These are phyloP conservation scores for Ichneumoninae sp. DNA, from an alignment of 2,888 invertebrate species.

Conservation along the genomic window DNA sequence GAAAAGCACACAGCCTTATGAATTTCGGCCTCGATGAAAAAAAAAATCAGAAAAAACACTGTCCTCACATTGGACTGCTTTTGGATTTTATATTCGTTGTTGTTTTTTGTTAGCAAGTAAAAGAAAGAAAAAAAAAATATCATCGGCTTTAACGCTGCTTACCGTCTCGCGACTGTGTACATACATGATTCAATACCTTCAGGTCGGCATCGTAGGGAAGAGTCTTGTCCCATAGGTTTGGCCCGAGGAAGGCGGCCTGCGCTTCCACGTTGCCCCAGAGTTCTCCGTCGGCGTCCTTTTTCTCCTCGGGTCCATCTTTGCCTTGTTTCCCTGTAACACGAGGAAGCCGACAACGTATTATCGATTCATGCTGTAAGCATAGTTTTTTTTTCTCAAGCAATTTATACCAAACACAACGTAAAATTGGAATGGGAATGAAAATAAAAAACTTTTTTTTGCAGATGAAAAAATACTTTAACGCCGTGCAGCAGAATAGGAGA, in stretches of 20 bases:
- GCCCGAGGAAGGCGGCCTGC: constrained; percentile 97
- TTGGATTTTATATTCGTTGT: background rate
- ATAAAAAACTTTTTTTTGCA: constrained; percentile 20
- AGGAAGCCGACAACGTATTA: background rate
- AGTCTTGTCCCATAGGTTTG: constrained; percentile 98
- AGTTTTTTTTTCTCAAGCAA: background rate
- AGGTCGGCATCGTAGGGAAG: constrained; percentile 96
- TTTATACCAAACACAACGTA: no score
- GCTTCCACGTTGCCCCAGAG: constrained; percentile 95
- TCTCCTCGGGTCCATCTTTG: constrained; percentile 86
- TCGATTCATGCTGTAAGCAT: background rate
- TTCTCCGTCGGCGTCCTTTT: constrained; percentile 92
- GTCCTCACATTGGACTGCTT: constrained; percentile 3
- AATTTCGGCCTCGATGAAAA: constrained; percentile 37
- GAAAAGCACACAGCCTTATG: constrained; percentile 62
- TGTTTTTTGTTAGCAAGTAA: constrained; percentile 24
- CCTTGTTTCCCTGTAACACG: constrained; percentile 82
- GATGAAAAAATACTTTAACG: constrained; percentile 10
- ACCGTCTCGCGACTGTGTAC: constrained; percentile 83
- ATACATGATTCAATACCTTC: constrained; percentile 90
- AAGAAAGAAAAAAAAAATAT: constrained; percentile 36
- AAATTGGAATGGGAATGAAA: background rate
- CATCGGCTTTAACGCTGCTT: constrained; percentile 76
- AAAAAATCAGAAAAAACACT: constrained; percentile 11
- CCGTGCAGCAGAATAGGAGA: constrained; percentile 36